Percentiles rank a stretch among this genome's conserved stretches.
These are phyloP conservation scores for Oenanthe oenanthe DNA, from an alignment of 2,113 vertebrate species.

Conservation along the genomic window DNA sequence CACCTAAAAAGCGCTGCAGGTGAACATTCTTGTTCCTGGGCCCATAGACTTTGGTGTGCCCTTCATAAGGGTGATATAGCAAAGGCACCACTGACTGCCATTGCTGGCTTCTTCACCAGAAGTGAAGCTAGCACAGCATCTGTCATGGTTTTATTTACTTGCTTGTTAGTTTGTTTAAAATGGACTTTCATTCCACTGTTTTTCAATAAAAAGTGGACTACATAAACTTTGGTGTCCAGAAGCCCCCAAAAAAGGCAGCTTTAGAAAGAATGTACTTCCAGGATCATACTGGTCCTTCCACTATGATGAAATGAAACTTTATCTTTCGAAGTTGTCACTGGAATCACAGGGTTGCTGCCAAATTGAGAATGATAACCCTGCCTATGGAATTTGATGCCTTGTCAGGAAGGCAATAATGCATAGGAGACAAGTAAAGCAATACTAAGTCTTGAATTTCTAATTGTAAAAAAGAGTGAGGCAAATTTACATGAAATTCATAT, in stretches of 20 bases:
- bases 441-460: background rate
- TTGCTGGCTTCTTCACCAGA: background rate
- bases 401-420: background rate
- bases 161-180: background rate
- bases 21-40: background rate
- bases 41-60: fast-evolving
- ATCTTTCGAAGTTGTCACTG: background rate
- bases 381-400: background rate
- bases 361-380: background rate
- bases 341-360: background rate
- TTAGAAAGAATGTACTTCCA: background rate
- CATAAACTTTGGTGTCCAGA: background rate
- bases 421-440: background rate
- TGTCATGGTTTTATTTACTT: background rate
- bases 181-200: background rate
- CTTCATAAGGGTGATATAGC: background rate
- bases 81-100: background rate
- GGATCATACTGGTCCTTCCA: background rate
- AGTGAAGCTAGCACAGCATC: background rate
- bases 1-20: background rate
- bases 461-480: background rate
- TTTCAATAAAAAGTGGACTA: background rate
- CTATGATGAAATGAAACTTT: background rate
- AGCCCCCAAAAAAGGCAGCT: fast-evolving
- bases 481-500: background rate